Evolutionary conservation across 1,140 invertebrate species (phyloP).

Genomic region (Octopus sinensis): DNA sequence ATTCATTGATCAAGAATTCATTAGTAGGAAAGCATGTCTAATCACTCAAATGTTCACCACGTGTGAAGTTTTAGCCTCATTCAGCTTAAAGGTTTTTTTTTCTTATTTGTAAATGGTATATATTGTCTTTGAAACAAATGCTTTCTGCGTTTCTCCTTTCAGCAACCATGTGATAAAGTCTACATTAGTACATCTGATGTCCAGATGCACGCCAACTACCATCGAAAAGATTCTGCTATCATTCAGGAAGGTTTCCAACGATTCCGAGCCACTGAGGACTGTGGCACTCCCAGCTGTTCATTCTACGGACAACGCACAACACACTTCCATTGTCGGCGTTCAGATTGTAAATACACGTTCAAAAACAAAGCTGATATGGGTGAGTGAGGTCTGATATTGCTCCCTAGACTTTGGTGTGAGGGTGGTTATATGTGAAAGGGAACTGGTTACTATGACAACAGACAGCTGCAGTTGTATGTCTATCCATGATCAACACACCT

Average conservation of each 20-base stretch:
- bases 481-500: too few species aligned
- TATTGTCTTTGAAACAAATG: too few species aligned
- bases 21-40: too few species aligned
- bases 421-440: too few species aligned
- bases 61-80: too few species aligned
- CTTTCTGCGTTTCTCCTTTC: conserved; percentile 60
- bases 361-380: conserved; percentile 99
- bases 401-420: too few species aligned
- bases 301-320: conserved; percentile 95
- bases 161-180: conserved; percentile 91
- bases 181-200: conserved; percentile 98
- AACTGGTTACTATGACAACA: too few species aligned
- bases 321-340: conserved; percentile 91
- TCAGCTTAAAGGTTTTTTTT: too few species aligned
- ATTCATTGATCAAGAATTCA: too few species aligned
- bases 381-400: conserved; percentile 60
- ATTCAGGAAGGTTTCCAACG: conserved; percentile 94
- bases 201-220: conserved; percentile 99
- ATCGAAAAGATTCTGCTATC: conserved; percentile 94
- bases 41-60: too few species aligned
- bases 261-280: conserved; percentile 87
- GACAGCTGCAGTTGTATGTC: too few species aligned
- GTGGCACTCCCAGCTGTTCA: conserved; percentile 78
- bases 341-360: conserved; percentile 90
- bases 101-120: too few species aligned